Percentiles rank a stretch among this genome's conserved stretches.
Evolutionary conservation across 2,113 vertebrate genomes (phyloP).

Genomic region (Vireo altiloquus): DNA sequence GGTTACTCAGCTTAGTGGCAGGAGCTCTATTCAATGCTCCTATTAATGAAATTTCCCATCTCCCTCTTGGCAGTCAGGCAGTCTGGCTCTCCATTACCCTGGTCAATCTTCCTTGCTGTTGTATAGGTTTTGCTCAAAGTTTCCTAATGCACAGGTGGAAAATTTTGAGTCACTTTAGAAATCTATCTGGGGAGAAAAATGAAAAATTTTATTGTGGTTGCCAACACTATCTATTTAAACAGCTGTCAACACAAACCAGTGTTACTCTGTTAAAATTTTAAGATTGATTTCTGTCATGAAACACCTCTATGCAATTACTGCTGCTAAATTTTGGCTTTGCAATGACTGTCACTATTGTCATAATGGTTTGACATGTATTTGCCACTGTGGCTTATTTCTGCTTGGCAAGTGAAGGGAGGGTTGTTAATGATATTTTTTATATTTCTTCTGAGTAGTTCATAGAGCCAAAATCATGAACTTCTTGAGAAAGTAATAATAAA

Average conservation of each 20-base stretch:
- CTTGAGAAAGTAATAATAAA: neutral
- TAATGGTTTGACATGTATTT: neutral
- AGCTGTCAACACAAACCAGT: neutral
- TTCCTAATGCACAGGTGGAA: neutral
- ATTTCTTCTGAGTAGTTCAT: neutral
- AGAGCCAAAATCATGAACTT: neutral
- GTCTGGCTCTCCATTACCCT: neutral
- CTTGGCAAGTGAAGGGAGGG: neutral
- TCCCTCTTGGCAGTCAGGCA: neutral
- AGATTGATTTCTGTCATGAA: neutral
- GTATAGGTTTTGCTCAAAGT: neutral
- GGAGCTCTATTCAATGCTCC: neutral
- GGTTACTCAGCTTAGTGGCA: neutral
- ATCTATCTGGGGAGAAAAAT: neutral
- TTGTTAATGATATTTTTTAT: neutral
- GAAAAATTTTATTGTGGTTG: neutral
- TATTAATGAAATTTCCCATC: neutral
- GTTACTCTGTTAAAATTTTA: neutral
- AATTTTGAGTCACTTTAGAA: neutral
- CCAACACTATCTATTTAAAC: neutral
- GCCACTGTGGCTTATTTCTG: neutral
- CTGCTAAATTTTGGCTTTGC: neutral
- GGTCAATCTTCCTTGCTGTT: neutral
- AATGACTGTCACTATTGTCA: neutral
- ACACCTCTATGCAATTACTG: neutral